Evolutionary conservation across 2,888 invertebrate species (phyloP).

Genomic region (Amphiduros pacificus): DNA sequence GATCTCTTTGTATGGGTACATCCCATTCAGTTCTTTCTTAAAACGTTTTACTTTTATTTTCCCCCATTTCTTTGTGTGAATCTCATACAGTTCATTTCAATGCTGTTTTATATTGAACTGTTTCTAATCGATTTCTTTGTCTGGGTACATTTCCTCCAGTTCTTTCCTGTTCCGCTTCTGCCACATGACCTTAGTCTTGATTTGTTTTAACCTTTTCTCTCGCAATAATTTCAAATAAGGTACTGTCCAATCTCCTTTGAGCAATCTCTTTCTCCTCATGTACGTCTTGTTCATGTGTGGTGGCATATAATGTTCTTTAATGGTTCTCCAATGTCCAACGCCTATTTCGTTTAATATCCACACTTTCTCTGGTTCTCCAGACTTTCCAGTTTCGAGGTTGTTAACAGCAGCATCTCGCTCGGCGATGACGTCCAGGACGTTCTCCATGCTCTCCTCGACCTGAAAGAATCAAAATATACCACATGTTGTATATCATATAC

Average conservation of each 20-base stretch:
- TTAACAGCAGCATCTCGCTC: constrained; percentile 92
- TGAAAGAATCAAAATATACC: constrained; percentile 37
- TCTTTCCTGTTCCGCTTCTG: too few relatives aligned
- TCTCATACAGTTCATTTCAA: too few relatives aligned
- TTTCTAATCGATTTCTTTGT: too few relatives aligned
- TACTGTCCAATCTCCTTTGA: constrained; percentile 24
- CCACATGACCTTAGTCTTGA: too few relatives aligned
- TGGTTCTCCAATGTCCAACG: background rate
- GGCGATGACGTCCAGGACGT: constrained; percentile 84
- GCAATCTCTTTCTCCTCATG: background rate
- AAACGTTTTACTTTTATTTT: too few relatives aligned
- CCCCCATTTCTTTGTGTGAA: too few relatives aligned
- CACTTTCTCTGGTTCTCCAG: constrained; percentile 27
- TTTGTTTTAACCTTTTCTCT: constrained; percentile 26
- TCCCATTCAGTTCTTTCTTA: too few relatives aligned
- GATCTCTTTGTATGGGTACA: too few relatives aligned
- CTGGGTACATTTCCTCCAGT: too few relatives aligned
- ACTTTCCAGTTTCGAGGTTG: constrained; percentile 69
- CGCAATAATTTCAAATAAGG: constrained; percentile 23
- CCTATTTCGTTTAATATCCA: constrained; percentile 28
- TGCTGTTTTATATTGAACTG: too few relatives aligned
- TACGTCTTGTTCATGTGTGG: constrained; percentile 9
- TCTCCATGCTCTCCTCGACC: constrained; percentile 90
- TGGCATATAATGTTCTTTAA: constrained; percentile 11
- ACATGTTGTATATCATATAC: background rate